Conservation (phyloP, 2,888 invertebrate genomes). For the Crematogaster levior region DNA sequence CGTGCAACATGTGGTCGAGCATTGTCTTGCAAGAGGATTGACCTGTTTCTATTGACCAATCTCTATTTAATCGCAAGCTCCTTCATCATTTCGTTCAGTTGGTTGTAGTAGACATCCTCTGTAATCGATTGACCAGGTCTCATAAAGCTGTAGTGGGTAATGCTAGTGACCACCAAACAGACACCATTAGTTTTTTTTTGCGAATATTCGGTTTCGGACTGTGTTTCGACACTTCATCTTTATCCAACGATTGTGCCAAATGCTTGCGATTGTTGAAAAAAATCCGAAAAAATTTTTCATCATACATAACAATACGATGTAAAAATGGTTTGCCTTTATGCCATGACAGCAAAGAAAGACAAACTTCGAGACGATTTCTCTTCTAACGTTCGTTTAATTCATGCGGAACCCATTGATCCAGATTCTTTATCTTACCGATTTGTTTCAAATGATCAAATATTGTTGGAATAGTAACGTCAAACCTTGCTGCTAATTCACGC, state of each 20-base stretch:
- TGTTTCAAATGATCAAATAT: background rate
- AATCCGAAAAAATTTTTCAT: conserved; percentile 55
- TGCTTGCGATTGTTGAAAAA: conserved; percentile 42
- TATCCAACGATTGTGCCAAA: conserved; percentile 46
- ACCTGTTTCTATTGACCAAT: conserved; percentile 43
- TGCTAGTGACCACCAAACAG: no score
- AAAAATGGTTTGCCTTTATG: conserved; percentile 29
- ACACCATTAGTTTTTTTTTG: no score
- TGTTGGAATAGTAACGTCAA: background rate
- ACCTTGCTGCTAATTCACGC: background rate
- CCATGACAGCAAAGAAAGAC: conserved; percentile 18
- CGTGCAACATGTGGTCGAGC: conserved; percentile 34
- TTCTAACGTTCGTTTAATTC: background rate
- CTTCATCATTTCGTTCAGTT: no score
- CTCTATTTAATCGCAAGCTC: background rate
- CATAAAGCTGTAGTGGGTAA: no score
- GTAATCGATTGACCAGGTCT: no score
- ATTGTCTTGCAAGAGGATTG: conserved; percentile 44
- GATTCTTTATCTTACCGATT: background rate
- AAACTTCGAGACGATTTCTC: no score
- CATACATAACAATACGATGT: conserved; percentile 29
- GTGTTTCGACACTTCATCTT: no score
- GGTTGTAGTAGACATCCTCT: no score
- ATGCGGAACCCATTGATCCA: background rate
- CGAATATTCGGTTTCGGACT: no score